These are phyloP conservation scores for Pelodiscus sinensis DNA, from an alignment of 2,113 vertebrate species.

Conservation along the genomic window DNA sequence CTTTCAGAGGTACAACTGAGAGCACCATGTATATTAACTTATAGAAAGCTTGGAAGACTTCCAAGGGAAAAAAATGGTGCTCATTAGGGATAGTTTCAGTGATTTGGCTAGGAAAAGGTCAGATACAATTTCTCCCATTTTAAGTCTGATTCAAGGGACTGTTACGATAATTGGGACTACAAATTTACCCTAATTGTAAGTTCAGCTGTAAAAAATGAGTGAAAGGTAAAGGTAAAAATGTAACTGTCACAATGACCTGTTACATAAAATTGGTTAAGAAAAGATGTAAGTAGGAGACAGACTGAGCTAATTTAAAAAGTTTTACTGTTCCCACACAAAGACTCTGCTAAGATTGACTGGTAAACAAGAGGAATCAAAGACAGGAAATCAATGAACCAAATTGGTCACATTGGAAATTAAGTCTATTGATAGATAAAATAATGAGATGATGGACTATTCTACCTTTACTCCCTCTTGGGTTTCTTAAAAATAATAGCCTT, in stretches of 20 bases:
- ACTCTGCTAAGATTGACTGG: neutral
- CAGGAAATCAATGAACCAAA: too few relatives aligned
- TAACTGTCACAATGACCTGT: neutral
- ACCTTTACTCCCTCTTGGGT: too few relatives aligned
- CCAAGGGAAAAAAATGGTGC: neutral
- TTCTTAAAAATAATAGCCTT: too few relatives aligned
- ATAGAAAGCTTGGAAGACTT: neutral
- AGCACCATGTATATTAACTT: neutral
- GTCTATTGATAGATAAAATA: too few relatives aligned
- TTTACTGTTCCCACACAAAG: neutral
- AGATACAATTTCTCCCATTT: neutral
- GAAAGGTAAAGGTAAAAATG: too few relatives aligned
- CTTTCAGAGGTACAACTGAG: neutral
- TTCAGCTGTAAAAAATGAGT: neutral
- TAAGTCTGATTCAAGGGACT: neutral
- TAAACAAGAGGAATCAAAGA: neutral
- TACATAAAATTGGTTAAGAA: neutral
- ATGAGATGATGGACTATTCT: too few relatives aligned
- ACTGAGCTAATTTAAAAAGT: neutral
- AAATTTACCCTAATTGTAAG: neutral
- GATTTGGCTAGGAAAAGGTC: neutral
- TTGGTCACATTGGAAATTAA: too few relatives aligned
- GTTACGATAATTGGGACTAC: neutral
- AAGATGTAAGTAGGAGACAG: neutral
- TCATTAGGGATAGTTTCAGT: rapidly evolving